Base-by-base conservation (phyloP, 1,140 invertebrate species). In the Drosophila grimshawi region DNA sequence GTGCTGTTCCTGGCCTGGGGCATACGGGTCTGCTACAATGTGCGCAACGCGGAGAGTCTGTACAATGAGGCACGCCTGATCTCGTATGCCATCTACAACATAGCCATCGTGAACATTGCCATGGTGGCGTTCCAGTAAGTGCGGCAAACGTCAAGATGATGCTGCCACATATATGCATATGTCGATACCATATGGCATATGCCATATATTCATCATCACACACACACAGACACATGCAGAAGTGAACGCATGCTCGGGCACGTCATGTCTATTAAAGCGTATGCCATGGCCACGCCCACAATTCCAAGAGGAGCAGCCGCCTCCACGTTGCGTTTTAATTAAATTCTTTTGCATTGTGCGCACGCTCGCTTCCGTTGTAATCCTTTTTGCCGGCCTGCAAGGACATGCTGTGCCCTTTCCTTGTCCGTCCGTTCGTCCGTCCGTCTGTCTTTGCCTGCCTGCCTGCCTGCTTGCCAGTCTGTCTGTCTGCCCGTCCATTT, bases 41-140 rank as follows among this genome's bases (percentile, higher is more conserved):
- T 98, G 0, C 93, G 97, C 43, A 97, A 98, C 91, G 97, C 97
- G 0, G 97, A 98, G 91, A 97, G 97, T 55, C 94, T 98, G 8
- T 98, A 97, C 93, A 98, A 98, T 92, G 98, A 98, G 93, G 97
- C 97, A 4, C 94, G 96, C 85, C 94, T 97, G 65, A 98, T 98
- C 78, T 97, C 96, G 45, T 98, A 97, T 93, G 97, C 97, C 5
- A 98, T 98, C 62, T 98, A 98, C 93, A 98, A 98, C 92, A 98
- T 98, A 76, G 97, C 97, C 60, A 94, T 97, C 52, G 96, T 98
- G 70, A 98, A 98, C 92, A 97, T 96, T 43, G 94, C 97, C 32
- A 97, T 98, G 96, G 95, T 98, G 53, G 95, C 96, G 3, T 95
- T 98, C 80, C 97, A 98, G 97, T 98, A 94, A 96, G 97, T 97